Evolutionary conservation across 2,888 invertebrate genomes (phyloP).

Genomic region (Leptinotarsa haldemani): DNA sequence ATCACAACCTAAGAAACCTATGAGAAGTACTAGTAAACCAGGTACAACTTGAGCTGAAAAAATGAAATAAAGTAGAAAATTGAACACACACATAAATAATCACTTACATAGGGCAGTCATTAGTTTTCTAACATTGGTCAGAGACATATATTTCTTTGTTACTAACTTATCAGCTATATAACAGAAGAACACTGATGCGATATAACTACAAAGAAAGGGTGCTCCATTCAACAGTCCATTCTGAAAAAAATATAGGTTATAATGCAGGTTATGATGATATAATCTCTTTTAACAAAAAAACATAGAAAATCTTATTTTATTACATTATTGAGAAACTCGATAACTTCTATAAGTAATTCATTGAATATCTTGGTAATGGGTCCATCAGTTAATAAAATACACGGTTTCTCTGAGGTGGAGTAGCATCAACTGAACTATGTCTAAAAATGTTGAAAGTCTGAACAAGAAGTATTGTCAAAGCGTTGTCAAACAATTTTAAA

Average conservation of each 20-base stretch:
- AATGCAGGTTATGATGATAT: too few relatives aligned
- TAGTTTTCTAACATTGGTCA: slow-evolving; percentile 75
- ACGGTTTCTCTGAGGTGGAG: too few relatives aligned
- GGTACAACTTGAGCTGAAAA: slow-evolving; percentile 75
- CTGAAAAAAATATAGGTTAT: slow-evolving; percentile 59
- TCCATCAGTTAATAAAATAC: too few relatives aligned
- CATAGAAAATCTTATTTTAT: too few relatives aligned
- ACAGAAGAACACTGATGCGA: slow-evolving; percentile 78
- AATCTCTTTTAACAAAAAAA: too few relatives aligned
- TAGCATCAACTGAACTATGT: too few relatives aligned
- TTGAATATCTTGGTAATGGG: too few relatives aligned
- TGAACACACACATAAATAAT: background rate
- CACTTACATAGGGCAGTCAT: slow-evolving; percentile 72
- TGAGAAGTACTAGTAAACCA: slow-evolving; percentile 72
- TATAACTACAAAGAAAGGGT: slow-evolving; percentile 77
- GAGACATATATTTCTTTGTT: slow-evolving; percentile 69
- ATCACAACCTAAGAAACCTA: slow-evolving; percentile 75
- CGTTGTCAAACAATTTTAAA: too few relatives aligned
- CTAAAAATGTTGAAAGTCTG: too few relatives aligned
- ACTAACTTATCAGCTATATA: slow-evolving; percentile 76
- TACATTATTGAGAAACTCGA: too few relatives aligned
- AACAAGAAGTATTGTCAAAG: too few relatives aligned
- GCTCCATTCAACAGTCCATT: slow-evolving; percentile 77
- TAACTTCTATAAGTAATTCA: too few relatives aligned
- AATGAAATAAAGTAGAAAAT: background rate